phyloP scores from a whole-genome alignment of 2,888 invertebrate species.

The Podotricha telesiphe region DNA sequence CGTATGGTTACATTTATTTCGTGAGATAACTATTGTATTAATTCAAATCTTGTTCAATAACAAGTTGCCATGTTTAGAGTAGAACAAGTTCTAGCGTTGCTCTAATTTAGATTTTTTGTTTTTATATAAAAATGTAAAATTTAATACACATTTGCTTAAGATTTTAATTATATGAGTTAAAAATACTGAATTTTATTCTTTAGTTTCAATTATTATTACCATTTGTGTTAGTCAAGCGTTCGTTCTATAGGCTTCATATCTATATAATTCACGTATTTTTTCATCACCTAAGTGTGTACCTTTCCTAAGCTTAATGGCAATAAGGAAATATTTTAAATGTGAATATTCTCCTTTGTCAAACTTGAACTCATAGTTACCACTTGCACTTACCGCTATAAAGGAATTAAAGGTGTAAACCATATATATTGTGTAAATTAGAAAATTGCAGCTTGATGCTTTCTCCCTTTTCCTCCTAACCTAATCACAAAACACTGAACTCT shows the following conservation, averaged over 20 bases:
- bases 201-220: background rate
- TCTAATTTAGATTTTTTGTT: background rate
- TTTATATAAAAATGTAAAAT: slow-evolving; percentile 1
- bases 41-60: slow-evolving; percentile 20
- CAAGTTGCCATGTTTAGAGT: background rate
- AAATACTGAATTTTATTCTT: too few relatives aligned
- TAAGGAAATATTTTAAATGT: background rate
- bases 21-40: slow-evolving; percentile 15
- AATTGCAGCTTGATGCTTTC: too few relatives aligned
- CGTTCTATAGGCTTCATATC: background rate
- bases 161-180: background rate
- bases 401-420: too few relatives aligned
- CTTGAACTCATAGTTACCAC: background rate
- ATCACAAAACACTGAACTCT: too few relatives aligned
- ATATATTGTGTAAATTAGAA: background rate
- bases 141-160: background rate
- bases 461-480: too few relatives aligned
- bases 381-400: background rate
- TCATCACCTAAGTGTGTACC: background rate
- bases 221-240: background rate
- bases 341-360: background rate
- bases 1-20: slow-evolving; percentile 10
- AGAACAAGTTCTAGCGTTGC: background rate
- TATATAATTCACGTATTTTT: too few relatives aligned
- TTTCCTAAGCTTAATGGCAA: background rate